Evolutionary conservation across 2,797 vertebrate genomes (phyloP), one percentile per base, ranked within the genome.

Genomic region (Vultur gryphus): DNA sequence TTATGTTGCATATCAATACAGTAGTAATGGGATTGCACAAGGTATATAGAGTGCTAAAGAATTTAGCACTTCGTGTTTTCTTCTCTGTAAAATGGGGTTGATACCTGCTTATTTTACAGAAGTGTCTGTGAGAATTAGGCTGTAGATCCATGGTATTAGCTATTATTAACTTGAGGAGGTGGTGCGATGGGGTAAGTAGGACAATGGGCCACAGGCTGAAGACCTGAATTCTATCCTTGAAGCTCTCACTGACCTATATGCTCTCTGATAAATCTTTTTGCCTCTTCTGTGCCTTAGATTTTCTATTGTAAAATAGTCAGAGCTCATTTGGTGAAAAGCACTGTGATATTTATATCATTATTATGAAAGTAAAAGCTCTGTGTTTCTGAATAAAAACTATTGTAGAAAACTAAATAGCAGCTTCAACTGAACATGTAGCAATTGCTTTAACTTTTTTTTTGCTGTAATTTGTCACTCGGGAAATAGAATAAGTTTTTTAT

Each of bases 121-220:
- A 70, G 73, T 57, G 39, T 90, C 41, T 90, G 39, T 92, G 44
- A 89, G 91, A 91, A 89, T 95, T 97, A 96, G 64, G 70, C 80
- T 89, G 70, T 84, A 95, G 95, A 90, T 95, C 96, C 90, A 11
- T 66, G 66, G 96, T 46, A 77, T 97, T 97, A 94, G 88, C 96
- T 96, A 96, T 96, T 95, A 93, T 97, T 95, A 95, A 91, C 96
- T 59, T 84, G 73, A 82, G 83, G 87, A 93, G 85, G 75, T 65
- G 83, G 77, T 91, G 77, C 48, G 18, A 24, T 46, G 41, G 73
- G 73, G 39, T 96, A 91, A 97, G 64, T 95, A 96, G 96, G 93
- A 82, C 86, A 82, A 2, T 57, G 57, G 46, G 66, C 85, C 18
- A 14, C 39, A 62, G 69, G 13, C 64, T 76, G 72, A 82, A 76